Evolutionary conservation across 1,140 invertebrate genomes (phyloP).

Genomic region (silkworm (Bombyx mori)): ASM3026992v2 NC_085131.1:14022501-14023000

Average conservation of each 20-base stretch:
- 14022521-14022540: no score
- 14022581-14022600: no score
- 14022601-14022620: no score
- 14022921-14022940: constrained; percentile 79
- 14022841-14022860: constrained; percentile 86
- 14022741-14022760: background rate
- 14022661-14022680: no score
- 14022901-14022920: constrained; percentile 87
- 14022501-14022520: no score
- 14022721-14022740: background rate
- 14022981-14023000: no score
- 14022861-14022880: constrained; percentile 88
- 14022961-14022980: constrained; percentile 40
- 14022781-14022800: constrained; percentile 2
- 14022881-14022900: constrained; percentile 83
- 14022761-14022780: background rate
- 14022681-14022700: no score
- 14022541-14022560: no score
- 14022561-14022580: no score
- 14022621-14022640: no score
- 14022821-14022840: constrained; percentile 90
- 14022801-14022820: constrained; percentile 77
- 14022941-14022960: constrained; percentile 84
- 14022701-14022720: background rate
- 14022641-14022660: no score